Evolutionary conservation across 2,113 vertebrate genomes (phyloP).

Genomic region (Crotalus viridis): DNA sequence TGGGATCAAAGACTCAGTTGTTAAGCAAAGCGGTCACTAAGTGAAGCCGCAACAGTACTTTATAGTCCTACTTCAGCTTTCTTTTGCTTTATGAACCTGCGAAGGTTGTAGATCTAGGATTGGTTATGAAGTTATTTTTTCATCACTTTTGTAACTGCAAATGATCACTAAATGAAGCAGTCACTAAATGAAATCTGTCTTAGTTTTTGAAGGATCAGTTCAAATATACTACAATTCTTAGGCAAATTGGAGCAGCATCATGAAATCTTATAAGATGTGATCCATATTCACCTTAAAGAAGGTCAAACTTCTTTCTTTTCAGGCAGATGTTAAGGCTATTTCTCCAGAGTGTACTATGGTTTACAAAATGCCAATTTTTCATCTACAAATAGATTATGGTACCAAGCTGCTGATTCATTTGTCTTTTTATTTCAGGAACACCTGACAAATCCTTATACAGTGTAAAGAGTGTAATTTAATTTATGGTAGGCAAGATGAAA

Average conservation of each 20-base stretch:
- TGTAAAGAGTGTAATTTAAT: slow-evolving; percentile 54
- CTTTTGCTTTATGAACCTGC: neutral
- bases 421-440: slow-evolving; percentile 49
- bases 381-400: slow-evolving; percentile 23
- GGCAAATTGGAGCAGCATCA: neutral
- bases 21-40: neutral
- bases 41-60: neutral
- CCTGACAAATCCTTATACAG: slow-evolving; percentile 53
- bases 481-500: slow-evolving; percentile 45
- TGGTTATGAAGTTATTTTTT: neutral
- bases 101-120: neutral
- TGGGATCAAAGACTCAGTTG: neutral
- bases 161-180: neutral
- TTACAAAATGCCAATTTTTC: slow-evolving; percentile 44
- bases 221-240: neutral
- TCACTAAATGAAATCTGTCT: neutral
- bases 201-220: neutral
- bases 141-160: neutral
- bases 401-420: slow-evolving; percentile 1
- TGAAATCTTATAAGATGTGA: neutral
- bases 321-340: neutral
- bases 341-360: slow-evolving; percentile 16
- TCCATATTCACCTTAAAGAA: neutral
- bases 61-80: neutral
- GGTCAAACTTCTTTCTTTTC: neutral